phyloP scores from a whole-genome alignment of 2,113 vertebrate genomes.

The Sclerurus mexicanus region DNA sequence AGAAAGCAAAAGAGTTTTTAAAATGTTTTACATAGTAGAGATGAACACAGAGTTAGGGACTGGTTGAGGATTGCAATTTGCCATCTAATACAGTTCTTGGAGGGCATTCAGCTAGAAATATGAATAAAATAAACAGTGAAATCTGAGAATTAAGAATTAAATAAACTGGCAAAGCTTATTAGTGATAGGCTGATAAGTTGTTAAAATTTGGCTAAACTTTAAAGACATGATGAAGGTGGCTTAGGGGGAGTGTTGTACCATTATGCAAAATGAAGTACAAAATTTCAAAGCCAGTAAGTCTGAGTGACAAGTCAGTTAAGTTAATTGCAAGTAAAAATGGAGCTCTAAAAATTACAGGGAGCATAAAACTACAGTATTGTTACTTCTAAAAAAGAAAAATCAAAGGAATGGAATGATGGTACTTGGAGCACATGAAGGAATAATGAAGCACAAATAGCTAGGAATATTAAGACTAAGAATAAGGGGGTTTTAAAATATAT shows the following conservation, averaged over 20 bases:
- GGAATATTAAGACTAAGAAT: conserved; percentile 46
- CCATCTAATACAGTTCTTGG: not conserved
- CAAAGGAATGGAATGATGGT: conserved; percentile 48
- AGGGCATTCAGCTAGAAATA: not conserved
- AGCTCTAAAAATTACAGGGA: conserved; percentile 63
- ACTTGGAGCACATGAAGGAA: conserved; percentile 13
- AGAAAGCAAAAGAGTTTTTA: not conserved
- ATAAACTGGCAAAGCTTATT: not conserved
- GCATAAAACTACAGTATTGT: conserved; percentile 47
- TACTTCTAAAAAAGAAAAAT: conserved; percentile 61
- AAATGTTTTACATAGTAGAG: not conserved
- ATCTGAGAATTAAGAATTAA: not conserved
- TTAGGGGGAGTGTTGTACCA: conserved; percentile 33
- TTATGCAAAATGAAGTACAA: conserved; percentile 59
- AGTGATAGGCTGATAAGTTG: not conserved
- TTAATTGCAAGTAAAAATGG: conserved; percentile 69
- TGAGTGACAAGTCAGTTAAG: conserved; percentile 69
- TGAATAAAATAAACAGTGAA: not conserved
- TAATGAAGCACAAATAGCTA: conserved; percentile 51
- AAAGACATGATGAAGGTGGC: conserved; percentile 8
- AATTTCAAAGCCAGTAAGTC: conserved; percentile 50
- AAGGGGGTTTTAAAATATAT: not conserved
- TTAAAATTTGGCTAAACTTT: conserved; percentile 37
- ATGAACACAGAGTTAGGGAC: not conserved
- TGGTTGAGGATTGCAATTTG: not conserved